These are phyloP conservation scores for Pararge aegeria DNA, from an alignment of 1,140 invertebrate genomes.

Conservation along the genomic window DNA sequence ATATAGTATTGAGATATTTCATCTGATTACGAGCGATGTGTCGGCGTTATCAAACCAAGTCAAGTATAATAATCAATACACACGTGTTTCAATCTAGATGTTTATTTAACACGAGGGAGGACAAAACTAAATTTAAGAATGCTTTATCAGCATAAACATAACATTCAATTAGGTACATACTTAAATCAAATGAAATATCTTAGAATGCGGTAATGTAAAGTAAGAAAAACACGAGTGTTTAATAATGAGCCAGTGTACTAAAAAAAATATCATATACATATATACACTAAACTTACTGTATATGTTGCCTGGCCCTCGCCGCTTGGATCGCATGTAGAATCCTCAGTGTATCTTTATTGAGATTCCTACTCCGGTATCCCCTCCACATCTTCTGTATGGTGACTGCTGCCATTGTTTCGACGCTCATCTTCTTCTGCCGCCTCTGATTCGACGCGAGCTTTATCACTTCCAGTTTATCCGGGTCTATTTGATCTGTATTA, in stretches of 20 bases:
- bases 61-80: no score
- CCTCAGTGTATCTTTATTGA: slow-evolving; percentile 86
- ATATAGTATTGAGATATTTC: no score
- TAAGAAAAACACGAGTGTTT: background rate
- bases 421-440: slow-evolving; percentile 62
- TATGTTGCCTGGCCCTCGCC: slow-evolving; percentile 90
- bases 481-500: slow-evolving; percentile 47
- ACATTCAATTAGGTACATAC: no score
- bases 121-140: no score
- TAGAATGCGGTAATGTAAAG: no score
- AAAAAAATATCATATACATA: background rate
- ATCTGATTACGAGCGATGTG: no score
- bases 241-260: background rate
- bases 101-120: no score
- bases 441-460: slow-evolving; percentile 67
- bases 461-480: slow-evolving; percentile 53
- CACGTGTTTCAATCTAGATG: no score
- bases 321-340: slow-evolving; percentile 89
- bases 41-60: no score
- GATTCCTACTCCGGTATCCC: slow-evolving; percentile 90
- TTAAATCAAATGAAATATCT: no score
- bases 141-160: no score
- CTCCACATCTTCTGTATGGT: slow-evolving; percentile 94
- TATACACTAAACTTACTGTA: slow-evolving; percentile 83
- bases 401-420: slow-evolving; percentile 82